Percentiles rank a stretch among this genome's conserved stretches.
Evolutionary conservation across 2,797 vertebrate genomes (phyloP).

Genomic region (Arvicola amphibius): DNA sequence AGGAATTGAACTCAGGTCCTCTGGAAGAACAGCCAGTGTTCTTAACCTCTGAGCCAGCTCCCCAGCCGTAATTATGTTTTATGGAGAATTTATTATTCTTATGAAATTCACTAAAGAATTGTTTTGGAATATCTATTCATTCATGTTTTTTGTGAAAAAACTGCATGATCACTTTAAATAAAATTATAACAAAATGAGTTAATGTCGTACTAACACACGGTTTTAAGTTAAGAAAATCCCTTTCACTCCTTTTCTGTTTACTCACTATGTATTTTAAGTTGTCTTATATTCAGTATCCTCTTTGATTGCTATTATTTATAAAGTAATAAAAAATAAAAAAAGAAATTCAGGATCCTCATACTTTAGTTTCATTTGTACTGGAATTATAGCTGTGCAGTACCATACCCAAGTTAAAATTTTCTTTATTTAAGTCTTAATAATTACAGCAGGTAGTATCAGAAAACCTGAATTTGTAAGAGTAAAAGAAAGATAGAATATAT

Average conservation of each 20-base stretch:
- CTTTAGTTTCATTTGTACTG: not conserved
- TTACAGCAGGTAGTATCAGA: not conserved
- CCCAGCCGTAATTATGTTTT: slow-evolving; percentile 26
- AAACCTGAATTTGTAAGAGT: not conserved
- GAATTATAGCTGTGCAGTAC: not conserved
- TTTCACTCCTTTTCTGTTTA: not conserved
- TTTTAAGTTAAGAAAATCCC: not conserved
- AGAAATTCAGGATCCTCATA: not conserved
- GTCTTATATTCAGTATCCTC: not conserved
- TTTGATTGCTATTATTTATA: no score
- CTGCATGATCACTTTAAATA: slow-evolving; percentile 13
- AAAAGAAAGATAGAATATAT: no score
- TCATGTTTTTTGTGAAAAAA: slow-evolving; percentile 23
- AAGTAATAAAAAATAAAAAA: no score
- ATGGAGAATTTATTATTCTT: slow-evolving; percentile 7
- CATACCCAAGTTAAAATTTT: not conserved
- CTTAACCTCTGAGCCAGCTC: no score
- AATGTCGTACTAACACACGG: not conserved
- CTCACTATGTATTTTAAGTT: not conserved
- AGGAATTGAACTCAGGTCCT: no score
- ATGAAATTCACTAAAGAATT: not conserved
- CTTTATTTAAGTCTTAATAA: slow-evolving; percentile 19
- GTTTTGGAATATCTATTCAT: not conserved
- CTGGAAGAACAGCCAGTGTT: no score
- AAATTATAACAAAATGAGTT: slow-evolving; percentile 29